These are phyloP conservation scores for Panagrolaimus sp. DNA, from an alignment of 1,140 invertebrate species.

Conservation along the genomic window DNA sequence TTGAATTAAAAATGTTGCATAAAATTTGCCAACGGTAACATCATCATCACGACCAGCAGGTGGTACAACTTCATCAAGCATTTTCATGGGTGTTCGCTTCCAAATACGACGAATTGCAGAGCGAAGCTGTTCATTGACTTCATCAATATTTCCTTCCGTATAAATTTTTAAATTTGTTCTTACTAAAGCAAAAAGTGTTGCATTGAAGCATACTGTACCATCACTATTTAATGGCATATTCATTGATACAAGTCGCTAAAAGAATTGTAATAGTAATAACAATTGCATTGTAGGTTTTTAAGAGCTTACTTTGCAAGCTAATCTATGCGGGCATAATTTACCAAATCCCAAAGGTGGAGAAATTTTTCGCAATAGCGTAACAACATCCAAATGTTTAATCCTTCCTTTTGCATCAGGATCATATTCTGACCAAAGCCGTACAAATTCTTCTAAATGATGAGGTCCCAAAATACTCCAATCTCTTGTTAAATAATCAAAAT, in stretches of 20 bases:
- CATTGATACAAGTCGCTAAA: conserved; percentile 92
- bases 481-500: conserved; percentile 96
- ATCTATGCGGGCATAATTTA: conserved; percentile 94
- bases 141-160: conserved; percentile 93
- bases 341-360: conserved; percentile 97
- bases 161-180: conserved; percentile 94
- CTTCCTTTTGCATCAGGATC: conserved; percentile 93
- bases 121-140: conserved; percentile 85
- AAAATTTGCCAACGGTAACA: conserved; percentile 99
- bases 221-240: conserved; percentile 99
- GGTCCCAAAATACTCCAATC: conserved; percentile 99
- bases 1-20: conserved; percentile 99
- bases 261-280: conserved; percentile 34
- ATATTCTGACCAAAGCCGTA: conserved; percentile 96
- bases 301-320: conserved; percentile 86
- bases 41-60: conserved; percentile 96
- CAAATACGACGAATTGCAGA: conserved; percentile 96
- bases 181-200: conserved; percentile 95
- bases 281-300: neutral
- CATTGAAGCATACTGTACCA: conserved; percentile 97
- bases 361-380: conserved; percentile 92
- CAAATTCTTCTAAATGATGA: conserved; percentile 98
- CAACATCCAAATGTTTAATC: conserved; percentile 98
- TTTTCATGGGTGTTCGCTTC: conserved; percentile 89
- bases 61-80: conserved; percentile 97